Conservation (phyloP, 2,797 vertebrate genomes). For the Sebastes cheni region DNA sequence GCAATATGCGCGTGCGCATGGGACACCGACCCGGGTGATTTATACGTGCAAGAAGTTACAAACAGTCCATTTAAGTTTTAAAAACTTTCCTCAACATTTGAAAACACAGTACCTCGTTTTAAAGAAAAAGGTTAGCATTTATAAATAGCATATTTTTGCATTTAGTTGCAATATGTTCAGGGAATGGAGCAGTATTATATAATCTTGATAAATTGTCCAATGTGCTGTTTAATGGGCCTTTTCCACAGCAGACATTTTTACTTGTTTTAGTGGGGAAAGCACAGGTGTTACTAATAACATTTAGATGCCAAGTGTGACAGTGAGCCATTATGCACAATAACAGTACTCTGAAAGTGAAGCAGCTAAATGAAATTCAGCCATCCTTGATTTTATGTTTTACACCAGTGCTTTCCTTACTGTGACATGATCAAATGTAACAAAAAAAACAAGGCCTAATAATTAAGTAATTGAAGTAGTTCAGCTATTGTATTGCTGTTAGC, state of each 20-base stretch:
- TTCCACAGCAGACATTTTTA: not conserved
- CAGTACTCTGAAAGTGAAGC: not conserved
- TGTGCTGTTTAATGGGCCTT: not conserved
- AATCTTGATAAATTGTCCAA: not conserved
- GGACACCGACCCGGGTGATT: too few species aligned
- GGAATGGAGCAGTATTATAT: not conserved
- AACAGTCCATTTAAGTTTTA: not conserved
- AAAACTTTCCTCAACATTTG: not conserved
- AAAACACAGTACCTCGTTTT: not conserved
- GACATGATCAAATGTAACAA: not conserved
- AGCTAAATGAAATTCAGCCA: not conserved
- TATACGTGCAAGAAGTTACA: too few species aligned
- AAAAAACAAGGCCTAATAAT: not conserved
- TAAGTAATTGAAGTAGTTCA: not conserved
- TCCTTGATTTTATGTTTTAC: not conserved
- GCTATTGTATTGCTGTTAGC: not conserved
- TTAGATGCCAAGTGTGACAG: not conserved
- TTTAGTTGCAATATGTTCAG: not conserved
- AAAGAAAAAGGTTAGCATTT: not conserved
- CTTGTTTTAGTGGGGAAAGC: not conserved
- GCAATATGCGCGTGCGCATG: too few species aligned
- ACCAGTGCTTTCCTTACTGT: not conserved
- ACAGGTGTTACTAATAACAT: not conserved
- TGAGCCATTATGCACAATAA: not conserved
- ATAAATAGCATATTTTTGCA: not conserved